Evolutionary conservation across 2,113 vertebrate species (phyloP).

Genomic region (Paramormyrops kingsleyae): DNA sequence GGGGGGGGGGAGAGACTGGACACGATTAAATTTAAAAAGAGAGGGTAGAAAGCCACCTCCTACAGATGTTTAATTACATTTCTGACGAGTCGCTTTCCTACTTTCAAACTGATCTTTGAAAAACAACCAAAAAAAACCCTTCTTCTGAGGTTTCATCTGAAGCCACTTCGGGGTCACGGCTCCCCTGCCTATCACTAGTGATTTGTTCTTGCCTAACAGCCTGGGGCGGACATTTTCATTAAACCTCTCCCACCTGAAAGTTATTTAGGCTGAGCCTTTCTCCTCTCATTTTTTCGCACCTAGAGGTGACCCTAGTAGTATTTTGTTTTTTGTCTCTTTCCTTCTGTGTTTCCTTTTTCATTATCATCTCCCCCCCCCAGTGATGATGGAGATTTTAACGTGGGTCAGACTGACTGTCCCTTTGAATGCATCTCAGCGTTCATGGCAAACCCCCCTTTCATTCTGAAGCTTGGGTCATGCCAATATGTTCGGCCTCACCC

Average conservation of each 20-base stretch:
- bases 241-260: conserved; percentile 17
- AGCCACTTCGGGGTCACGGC: neutral
- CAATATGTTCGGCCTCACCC: neutral
- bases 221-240: neutral
- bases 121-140: neutral
- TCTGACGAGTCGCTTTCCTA: conserved; percentile 5
- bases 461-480: neutral
- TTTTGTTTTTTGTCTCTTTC: neutral
- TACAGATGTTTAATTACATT: conserved; percentile 11
- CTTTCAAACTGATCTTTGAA: conserved; percentile 5
- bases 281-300: neutral
- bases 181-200: neutral
- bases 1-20: neutral
- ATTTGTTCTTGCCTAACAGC: conserved; percentile 5
- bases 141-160: neutral
- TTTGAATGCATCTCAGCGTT: neutral
- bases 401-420: neutral
- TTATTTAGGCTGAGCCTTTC: neutral
- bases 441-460: neutral
- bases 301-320: neutral
- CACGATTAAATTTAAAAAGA: neutral
- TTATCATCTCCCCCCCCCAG: neutral
- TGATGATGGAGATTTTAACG: neutral
- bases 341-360: neutral
- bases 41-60: neutral